phyloP scores from a whole-genome alignment of 1,140 invertebrate genomes.

The Meloidogyne hapla region DNA sequence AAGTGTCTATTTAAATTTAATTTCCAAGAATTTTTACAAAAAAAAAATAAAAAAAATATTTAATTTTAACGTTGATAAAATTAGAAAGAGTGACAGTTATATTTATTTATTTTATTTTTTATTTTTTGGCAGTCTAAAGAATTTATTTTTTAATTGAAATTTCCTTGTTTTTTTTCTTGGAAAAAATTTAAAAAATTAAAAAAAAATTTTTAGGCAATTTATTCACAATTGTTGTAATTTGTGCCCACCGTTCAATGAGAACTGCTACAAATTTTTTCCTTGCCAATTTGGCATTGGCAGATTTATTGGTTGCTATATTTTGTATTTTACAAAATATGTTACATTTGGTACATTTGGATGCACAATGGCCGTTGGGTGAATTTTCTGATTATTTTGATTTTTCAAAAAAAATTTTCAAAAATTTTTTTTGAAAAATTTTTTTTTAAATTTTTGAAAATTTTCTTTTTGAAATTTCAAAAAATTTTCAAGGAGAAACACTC shows the following conservation, averaged over 20 bases:
- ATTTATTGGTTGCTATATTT: conserved; percentile 53
- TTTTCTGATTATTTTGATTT: not conserved
- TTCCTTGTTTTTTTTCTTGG: not conserved
- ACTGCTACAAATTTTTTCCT: conserved; percentile 82
- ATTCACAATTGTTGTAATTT: conserved; percentile 40
- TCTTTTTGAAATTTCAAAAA: not conserved
- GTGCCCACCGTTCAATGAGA: conserved; percentile 45
- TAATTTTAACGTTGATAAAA: not conserved
- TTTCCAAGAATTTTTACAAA: not conserved
- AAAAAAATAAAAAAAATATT: conserved; percentile 12
- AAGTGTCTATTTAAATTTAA: no score
- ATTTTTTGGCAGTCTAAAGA: not conserved
- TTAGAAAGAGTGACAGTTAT: not conserved
- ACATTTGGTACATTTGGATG: conserved; percentile 54
- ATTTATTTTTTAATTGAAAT: not conserved
- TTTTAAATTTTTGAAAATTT: not conserved
- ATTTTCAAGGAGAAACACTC: conserved; percentile 38
- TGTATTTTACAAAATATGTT: conserved; percentile 60
- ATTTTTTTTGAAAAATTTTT: not conserved
- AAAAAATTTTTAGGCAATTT: conserved; percentile 28
- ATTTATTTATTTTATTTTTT: not conserved
- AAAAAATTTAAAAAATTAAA: no score
- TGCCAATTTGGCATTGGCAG: conserved; percentile 71
- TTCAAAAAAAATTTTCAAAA: not conserved
- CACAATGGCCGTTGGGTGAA: conserved; percentile 52